Percentiles rank a stretch among this genome's conserved stretches.
phyloP scores from a whole-genome alignment of 2,888 invertebrate species.

The Idaea dimidiata region DNA sequence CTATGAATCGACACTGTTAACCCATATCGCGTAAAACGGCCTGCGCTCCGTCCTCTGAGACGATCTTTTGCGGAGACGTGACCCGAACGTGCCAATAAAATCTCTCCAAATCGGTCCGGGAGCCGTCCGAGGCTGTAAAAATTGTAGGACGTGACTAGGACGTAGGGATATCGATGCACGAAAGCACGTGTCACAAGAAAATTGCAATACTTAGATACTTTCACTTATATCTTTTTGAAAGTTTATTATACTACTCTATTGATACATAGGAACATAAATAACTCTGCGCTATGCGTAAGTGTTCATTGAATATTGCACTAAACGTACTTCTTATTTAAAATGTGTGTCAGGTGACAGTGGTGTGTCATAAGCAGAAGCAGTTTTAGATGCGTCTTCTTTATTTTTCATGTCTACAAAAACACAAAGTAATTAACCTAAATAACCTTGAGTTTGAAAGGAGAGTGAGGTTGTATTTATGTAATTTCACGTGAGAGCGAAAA shows the following conservation, averaged over 20 bases:
- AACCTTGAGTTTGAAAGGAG: too few species aligned
- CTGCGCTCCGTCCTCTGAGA: constrained; percentile 51
- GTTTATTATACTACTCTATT: constrained; percentile 7
- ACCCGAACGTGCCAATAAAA: constrained; percentile 70
- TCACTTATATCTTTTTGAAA: constrained; percentile 14
- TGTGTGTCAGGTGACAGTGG: too few species aligned
- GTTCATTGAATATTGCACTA: too few species aligned
- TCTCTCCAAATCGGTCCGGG: constrained; percentile 51
- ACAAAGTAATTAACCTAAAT: too few species aligned
- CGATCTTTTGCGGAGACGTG: constrained; percentile 69
- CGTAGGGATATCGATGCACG: constrained; percentile 30
- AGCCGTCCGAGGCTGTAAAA: constrained; percentile 56
- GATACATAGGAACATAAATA: background rate
- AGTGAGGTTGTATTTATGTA: too few species aligned
- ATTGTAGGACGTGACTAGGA: constrained; percentile 58
- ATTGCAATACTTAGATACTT: constrained; percentile 25
- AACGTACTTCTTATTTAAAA: too few species aligned
- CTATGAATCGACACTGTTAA: constrained; percentile 64
- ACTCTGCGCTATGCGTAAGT: too few species aligned
- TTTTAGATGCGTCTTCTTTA: too few species aligned
- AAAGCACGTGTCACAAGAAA: constrained; percentile 32
- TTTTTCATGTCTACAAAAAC: too few species aligned
- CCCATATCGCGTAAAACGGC: constrained; percentile 61
- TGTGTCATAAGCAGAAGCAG: too few species aligned
- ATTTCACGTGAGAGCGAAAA: too few species aligned